phyloP scores from a whole-genome alignment of 1,140 invertebrate species.

The Halesus radiatus region DNA sequence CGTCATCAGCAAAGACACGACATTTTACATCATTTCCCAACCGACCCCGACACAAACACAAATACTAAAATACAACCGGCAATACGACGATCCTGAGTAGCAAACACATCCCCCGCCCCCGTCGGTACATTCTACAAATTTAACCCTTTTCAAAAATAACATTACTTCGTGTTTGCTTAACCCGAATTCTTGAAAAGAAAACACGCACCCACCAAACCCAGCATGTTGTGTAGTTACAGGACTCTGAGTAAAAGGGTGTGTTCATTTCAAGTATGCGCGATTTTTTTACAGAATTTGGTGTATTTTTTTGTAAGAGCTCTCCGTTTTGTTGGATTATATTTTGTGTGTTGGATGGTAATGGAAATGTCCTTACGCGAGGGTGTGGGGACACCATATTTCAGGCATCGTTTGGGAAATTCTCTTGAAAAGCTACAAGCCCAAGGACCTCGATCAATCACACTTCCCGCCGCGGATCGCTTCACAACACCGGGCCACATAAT shows the following conservation, averaged over 20 bases:
- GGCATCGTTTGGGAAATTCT: slow-evolving; percentile 18
- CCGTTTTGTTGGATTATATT: not conserved
- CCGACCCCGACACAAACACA: not conserved
- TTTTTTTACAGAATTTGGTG: not conserved
- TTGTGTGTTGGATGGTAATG: not conserved
- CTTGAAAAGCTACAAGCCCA: slow-evolving; percentile 21
- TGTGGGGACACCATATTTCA: slow-evolving; percentile 21
- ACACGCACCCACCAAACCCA: not conserved
- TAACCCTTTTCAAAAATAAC: slow-evolving; percentile 15
- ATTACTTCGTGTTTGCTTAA: not conserved
- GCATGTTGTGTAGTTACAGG: not conserved
- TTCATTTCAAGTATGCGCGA: not conserved
- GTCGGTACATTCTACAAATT: not conserved
- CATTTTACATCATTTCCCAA: not conserved
- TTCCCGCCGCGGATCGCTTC: not conserved
- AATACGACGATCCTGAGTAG: not conserved
- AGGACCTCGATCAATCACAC: slow-evolving; percentile 40
- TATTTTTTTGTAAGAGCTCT: not conserved
- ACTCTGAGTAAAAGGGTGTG: not conserved
- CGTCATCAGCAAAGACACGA: slow-evolving; percentile 24
- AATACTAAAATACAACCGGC: not conserved
- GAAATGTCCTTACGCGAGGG: not conserved
- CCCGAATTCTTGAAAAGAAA: not conserved
- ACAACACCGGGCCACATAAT: not conserved
- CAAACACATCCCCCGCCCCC: not conserved